Evolutionary conservation across 2,113 vertebrate species (phyloP).

Genomic region (Ramphastos sulfuratus): DNA sequence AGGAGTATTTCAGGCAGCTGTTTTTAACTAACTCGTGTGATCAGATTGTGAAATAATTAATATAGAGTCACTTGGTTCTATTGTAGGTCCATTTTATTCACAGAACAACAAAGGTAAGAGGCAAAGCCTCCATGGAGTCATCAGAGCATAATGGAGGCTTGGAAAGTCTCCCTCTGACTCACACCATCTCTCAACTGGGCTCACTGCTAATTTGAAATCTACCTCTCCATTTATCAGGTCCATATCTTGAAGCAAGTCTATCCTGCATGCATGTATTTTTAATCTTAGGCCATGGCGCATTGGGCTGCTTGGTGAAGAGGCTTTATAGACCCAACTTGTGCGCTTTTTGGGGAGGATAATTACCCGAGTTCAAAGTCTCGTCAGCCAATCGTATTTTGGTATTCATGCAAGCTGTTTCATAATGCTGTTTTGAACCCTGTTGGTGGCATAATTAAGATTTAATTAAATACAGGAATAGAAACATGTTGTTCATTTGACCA

Average conservation of each 20-base stretch:
- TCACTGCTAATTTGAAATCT: background rate
- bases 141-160: background rate
- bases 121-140: background rate
- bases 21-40: background rate
- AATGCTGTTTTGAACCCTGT: constrained; percentile 65
- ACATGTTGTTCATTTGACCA: constrained; percentile 46
- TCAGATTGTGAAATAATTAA: constrained; percentile 51
- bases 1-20: background rate
- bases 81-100: background rate
- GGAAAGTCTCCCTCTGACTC: background rate
- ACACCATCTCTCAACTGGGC: background rate
- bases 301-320: background rate
- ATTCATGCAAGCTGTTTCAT: constrained; percentile 67
- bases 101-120: background rate
- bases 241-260: background rate
- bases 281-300: background rate
- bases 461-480: constrained; percentile 66
- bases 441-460: constrained; percentile 60
- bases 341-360: constrained; percentile 41
- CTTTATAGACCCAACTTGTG: background rate
- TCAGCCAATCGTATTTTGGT: constrained; percentile 46
- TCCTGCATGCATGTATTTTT: background rate
- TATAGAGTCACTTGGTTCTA: constrained; percentile 19
- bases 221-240: background rate
- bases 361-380: constrained; percentile 49